Evolutionary conservation across 2,113 vertebrate genomes (phyloP).

Genomic region (Corythaixoides concolor): DNA sequence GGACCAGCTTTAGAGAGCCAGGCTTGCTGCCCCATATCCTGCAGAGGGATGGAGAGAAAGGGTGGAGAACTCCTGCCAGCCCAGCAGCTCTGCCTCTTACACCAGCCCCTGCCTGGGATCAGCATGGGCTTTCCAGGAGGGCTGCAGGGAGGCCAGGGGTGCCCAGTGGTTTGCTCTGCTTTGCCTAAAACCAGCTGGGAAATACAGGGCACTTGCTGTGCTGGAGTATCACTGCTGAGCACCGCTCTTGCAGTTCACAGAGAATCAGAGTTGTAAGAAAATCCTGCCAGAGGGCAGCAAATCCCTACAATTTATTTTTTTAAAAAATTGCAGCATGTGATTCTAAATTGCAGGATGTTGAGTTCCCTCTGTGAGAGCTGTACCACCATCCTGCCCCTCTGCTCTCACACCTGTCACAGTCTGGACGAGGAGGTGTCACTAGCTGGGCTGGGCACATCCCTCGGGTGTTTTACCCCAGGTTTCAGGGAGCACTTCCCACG

Average conservation of each 20-base stretch:
- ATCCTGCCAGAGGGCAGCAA: conserved; percentile 59
- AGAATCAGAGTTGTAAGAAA: not conserved
- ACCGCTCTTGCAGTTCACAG: not conserved
- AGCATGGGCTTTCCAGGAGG: not conserved
- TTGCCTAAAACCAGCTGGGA: not conserved
- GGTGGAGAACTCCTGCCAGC: not conserved
- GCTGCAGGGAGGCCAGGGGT: not conserved
- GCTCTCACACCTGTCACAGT: accelerated
- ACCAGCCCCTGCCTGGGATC: not conserved
- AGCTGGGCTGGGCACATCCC: not conserved
- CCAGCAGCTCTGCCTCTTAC: not conserved
- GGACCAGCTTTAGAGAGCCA: not conserved
- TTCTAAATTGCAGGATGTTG: not conserved
- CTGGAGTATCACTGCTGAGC: not conserved
- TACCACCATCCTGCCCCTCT: not conserved
- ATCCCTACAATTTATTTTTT: not conserved
- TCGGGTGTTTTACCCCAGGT: accelerated
- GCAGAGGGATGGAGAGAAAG: not conserved
- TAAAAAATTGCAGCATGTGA: not conserved
- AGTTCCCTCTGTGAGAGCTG: not conserved
- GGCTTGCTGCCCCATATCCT: not conserved
- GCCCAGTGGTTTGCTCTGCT: not conserved
- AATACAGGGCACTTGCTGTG: not conserved
- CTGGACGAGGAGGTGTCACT: not conserved
- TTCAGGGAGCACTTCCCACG: not conserved